Evolutionary conservation across 2,888 invertebrate species (phyloP), one percentile per base, ranked within the genome.

Genomic region (Andrena flavipes): DNA sequence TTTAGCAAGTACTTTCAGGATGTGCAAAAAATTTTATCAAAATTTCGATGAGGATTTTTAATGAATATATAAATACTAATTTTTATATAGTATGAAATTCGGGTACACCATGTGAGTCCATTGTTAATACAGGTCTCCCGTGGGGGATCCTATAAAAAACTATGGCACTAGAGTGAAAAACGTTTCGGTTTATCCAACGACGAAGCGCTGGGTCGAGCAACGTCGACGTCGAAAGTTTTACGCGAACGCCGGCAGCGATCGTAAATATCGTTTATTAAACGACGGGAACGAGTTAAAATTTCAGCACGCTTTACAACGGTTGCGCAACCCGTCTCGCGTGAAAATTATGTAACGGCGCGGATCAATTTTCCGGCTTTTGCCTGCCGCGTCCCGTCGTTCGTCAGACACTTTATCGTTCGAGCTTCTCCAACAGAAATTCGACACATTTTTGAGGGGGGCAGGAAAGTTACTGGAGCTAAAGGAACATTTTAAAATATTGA

Each of bases 221-320:
- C 49, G 33, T 49, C 64, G 49, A 6, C 60, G 48, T 30, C 26
- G 68, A 76, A 78, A 78, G 51, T 78, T 78, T 68, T 26, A 48
- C 13, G 54, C 62, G 48, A 6, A 23, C 54, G 4, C n/a, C 51
- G 30, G 3, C 42, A n/a, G 54, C 30, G 78, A 76, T 78, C 78
- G 78, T 78, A 78, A 78, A 78, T 78, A 78, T 78, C 78, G 78
- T 78, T 78, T 78, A 78, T 78, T 78, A 78, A 78, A 76, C 68
- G 78, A 76, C 68, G 68, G 77, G 30, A 33, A 68, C 68, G 48
- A 56, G 78, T 78, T 76, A 78, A 78, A 78, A 78, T 78, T 68
- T 78, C 78, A 54, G 26, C 60, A 35, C 51, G 42, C 77, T 76
- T 76, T 68, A 54, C 76, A 78, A 68, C 76, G 51, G 20, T 54